Evolutionary conservation across 2,888 invertebrate species (phyloP).

Genomic region (Nymphalis polychloros): DNA sequence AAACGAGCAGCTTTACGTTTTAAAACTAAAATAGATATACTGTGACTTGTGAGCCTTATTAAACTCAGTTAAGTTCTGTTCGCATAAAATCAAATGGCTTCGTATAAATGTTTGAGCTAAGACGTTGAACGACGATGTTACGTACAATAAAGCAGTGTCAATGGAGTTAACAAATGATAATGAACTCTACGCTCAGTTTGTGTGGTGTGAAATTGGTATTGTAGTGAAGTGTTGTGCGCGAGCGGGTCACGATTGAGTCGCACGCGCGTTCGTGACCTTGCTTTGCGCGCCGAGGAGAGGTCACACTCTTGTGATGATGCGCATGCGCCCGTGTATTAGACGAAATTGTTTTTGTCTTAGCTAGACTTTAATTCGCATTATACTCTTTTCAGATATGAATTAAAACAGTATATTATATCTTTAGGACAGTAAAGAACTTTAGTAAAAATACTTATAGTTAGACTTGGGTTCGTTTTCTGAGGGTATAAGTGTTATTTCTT

Average conservation of each 20-base stretch:
- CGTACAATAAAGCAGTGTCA: conserved; percentile 61
- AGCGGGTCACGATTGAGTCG: conserved; percentile 79
- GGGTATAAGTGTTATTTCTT: too few relatives aligned
- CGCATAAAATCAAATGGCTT: conserved; percentile 50
- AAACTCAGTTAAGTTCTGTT: conserved; percentile 40
- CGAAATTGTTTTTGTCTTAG: conserved; percentile 15
- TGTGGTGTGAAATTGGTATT: conserved; percentile 60
- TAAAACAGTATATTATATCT: not conserved
- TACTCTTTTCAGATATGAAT: not conserved
- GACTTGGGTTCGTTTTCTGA: too few relatives aligned
- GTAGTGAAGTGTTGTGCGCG: conserved; percentile 63
- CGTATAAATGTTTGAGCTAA: conserved; percentile 51
- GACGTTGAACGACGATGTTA: conserved; percentile 48
- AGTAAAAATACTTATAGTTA: too few relatives aligned
- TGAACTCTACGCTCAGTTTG: conserved; percentile 64
- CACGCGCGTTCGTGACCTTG: conserved; percentile 82
- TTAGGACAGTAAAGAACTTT: too few relatives aligned
- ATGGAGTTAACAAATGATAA: conserved; percentile 53
- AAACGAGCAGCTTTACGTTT: conserved; percentile 43
- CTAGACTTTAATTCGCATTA: not conserved
- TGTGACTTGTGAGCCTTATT: conserved; percentile 15
- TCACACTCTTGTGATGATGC: conserved; percentile 75
- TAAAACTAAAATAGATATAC: conserved; percentile 40
- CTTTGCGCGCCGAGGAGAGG: conserved; percentile 76
- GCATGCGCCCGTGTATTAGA: conserved; percentile 47